Evolutionary conservation across 1,140 invertebrate species (phyloP).

Genomic region (Globodera rostochiensis): DNA sequence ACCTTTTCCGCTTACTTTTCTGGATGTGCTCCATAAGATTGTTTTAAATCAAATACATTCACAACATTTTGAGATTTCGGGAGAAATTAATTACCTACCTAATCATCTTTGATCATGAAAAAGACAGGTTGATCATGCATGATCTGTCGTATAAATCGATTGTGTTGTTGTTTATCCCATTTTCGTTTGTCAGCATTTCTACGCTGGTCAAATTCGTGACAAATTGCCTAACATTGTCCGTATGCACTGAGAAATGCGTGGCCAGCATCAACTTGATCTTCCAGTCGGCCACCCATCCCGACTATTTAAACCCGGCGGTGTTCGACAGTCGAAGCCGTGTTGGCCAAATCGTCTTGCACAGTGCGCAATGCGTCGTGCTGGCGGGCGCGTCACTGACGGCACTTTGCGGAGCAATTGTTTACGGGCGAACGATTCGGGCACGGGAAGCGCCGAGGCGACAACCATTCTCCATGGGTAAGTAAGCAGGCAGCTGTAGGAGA

Average conservation of each 20-base stretch:
- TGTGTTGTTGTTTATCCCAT: no score
- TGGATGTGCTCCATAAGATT: no score
- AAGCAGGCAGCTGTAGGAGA: no score
- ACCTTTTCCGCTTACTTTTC: no score
- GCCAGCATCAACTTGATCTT: slow-evolving; percentile 62
- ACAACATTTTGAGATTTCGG: no score
- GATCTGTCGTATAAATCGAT: no score
- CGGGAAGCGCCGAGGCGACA: slow-evolving; percentile 12
- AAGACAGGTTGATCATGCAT: no score
- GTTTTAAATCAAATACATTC: no score
- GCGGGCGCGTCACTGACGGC: slow-evolving; percentile 51
- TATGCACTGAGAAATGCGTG: slow-evolving; percentile 56
- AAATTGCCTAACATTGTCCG: slow-evolving; percentile 50
- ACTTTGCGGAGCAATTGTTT: slow-evolving; percentile 50
- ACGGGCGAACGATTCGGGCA: slow-evolving; percentile 40
- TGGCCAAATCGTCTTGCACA: slow-evolving; percentile 59
- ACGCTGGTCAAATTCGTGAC: slow-evolving; percentile 53
- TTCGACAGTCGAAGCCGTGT: slow-evolving; percentile 46
- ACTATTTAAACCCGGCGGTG: slow-evolving; percentile 44
- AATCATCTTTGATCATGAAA: no score
- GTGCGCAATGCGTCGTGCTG: slow-evolving; percentile 54
- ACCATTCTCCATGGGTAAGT: slow-evolving; percentile 42
- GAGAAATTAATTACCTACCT: no score
- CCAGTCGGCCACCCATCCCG: slow-evolving; percentile 54
- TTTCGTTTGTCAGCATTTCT: slow-evolving; percentile 41